Evolutionary conservation across 2,113 vertebrate species (phyloP), one percentile per base, ranked within the genome.

Genomic region (Notarius quadriscutis): DNA sequence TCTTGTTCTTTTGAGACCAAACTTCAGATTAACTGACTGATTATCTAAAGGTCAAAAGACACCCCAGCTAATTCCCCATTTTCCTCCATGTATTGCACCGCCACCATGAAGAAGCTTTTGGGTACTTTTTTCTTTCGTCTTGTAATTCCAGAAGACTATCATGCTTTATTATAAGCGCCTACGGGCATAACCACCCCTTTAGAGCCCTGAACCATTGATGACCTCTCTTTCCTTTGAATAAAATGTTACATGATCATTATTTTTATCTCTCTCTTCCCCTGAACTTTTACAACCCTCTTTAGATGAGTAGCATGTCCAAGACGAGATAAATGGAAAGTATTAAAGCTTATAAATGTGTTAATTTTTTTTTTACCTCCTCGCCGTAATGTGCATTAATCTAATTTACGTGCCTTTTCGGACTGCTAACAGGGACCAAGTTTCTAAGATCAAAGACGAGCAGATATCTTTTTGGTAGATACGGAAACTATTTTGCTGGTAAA

Each of bases 251-350:
- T 55, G 83, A 20, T 30, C 48, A 34, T 71, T 55, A 78, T n/a
- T 20, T 84, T 83, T 53, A 14, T 57, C 20, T 27, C 72, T 27
- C 55, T 51, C 53, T 2, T 55, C 57, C 83, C 51, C 65, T 72
- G 48, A 71, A 55, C 4, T 30, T 30, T 84, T 53, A 57, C n/a
- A 55, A 11, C 82, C 50, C 63, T 55, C 50, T 53, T 67, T 5
- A 22, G 63, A n/a, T 53, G 82, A 84, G 63, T 20, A 30, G n/a
- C 15, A 71, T 34, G 5, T 84, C 83, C 20, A 65, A 20, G 83
- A 84, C 18, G 4, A 71, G 83, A 84, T 55, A 55, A 53, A 71
- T 84, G 83, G 18, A 69, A 72, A 57, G 65, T 72, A 84, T 72
- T 71, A 72, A 71, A 83, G 22, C 25, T 11, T 57, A 11, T n/a